Evolutionary conservation across 2,888 invertebrate species (phyloP).

Genomic region (Gastrophysa polygoni): DNA sequence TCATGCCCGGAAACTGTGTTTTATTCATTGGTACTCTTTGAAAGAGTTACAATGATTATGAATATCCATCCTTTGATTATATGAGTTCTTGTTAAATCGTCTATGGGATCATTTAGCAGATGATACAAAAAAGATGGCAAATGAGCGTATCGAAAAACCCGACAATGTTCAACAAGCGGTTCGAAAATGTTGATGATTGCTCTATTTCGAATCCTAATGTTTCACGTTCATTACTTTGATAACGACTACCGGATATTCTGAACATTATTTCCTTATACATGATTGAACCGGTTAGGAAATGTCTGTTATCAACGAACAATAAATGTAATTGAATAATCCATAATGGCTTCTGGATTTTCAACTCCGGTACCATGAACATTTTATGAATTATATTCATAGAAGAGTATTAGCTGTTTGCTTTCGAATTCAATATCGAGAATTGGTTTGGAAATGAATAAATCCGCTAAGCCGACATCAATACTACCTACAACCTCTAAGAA

Average conservation of each 20-base stretch:
- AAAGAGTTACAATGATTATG: not conserved
- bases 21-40: not conserved
- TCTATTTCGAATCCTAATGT: not conserved
- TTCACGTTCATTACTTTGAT: no score
- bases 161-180: not conserved
- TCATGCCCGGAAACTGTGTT: no score
- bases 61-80: conserved; percentile 9
- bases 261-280: not conserved
- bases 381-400: no score
- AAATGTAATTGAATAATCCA: no score
- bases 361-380: no score
- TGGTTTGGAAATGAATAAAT: conserved; percentile 14
- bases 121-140: conserved; percentile 25
- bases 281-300: no score
- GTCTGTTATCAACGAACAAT: no score
- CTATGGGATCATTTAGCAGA: conserved; percentile 30
- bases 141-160: conserved; percentile 23
- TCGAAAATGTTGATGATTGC: not conserved
- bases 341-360: no score
- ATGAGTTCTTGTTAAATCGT: conserved; percentile 29
- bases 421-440: no score
- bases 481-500: not conserved
- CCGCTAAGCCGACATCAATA: not conserved
- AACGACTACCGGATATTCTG: not conserved
- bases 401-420: no score